phyloP scores from a whole-genome alignment of 2,888 invertebrate species.

The Sialis fuliginosa region DNA sequence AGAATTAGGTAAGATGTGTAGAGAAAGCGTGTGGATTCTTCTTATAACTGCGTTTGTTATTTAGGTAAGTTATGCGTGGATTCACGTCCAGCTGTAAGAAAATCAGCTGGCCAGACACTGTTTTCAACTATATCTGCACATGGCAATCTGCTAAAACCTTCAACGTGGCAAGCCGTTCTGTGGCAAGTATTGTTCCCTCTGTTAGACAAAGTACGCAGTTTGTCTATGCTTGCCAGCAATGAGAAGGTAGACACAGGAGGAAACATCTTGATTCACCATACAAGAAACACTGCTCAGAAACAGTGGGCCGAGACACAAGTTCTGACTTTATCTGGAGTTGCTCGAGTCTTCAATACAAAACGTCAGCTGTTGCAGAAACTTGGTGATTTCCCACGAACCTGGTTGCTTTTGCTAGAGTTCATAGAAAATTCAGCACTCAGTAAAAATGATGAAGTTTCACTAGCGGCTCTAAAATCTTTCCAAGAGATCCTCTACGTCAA shows the following conservation, averaged over 20 bases:
- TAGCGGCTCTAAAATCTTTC: slow-evolving; percentile 91
- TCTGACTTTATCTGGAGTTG: slow-evolving; percentile 76
- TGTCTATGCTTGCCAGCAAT: slow-evolving; percentile 50
- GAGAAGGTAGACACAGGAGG: slow-evolving; percentile 80
- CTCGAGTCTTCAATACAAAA: slow-evolving; percentile 82
- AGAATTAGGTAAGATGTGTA: slow-evolving; percentile 39
- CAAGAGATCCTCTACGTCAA: slow-evolving; percentile 77
- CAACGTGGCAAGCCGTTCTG: slow-evolving; percentile 86
- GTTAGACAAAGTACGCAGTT: slow-evolving; percentile 72
- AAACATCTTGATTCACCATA: slow-evolving; percentile 94
- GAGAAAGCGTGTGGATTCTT: neutral
- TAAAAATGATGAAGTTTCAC: slow-evolving; percentile 87
- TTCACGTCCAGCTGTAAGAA: slow-evolving; percentile 84
- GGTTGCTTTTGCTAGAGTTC: slow-evolving; percentile 84
- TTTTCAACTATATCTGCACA: slow-evolving; percentile 96
- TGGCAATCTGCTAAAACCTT: slow-evolving; percentile 67
- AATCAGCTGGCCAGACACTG: slow-evolving; percentile 92
- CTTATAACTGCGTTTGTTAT: slow-evolving; percentile 3
- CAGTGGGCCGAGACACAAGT: slow-evolving; percentile 99
- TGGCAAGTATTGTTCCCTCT: slow-evolving; percentile 94
- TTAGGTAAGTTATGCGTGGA: slow-evolving; percentile 84
- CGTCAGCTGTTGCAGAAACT: slow-evolving; percentile 64
- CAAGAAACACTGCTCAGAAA: slow-evolving; percentile 95
- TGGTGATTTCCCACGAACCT: slow-evolving; percentile 85
- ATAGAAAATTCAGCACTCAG: slow-evolving; percentile 84